Evolutionary conservation across 2,797 vertebrate species (phyloP).

Genomic region (Mareca penelope): DNA sequence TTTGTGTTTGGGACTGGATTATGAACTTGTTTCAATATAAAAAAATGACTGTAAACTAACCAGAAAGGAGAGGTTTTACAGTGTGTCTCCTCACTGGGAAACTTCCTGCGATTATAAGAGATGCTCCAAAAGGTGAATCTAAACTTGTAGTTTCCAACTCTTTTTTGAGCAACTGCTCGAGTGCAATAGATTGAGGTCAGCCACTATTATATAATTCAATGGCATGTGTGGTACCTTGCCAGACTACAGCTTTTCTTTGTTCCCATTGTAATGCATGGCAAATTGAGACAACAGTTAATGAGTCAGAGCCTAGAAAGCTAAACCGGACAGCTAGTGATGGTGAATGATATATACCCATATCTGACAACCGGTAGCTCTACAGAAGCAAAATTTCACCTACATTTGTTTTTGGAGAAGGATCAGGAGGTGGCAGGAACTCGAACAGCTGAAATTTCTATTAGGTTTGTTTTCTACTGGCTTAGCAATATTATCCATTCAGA

Average conservation of each 20-base stretch:
- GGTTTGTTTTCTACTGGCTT: not conserved
- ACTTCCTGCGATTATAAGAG: not conserved
- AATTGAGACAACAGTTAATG: not conserved
- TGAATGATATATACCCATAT: not conserved
- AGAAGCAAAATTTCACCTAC: not conserved
- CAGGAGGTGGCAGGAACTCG: not conserved
- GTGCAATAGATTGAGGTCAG: not conserved
- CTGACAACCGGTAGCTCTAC: not conserved
- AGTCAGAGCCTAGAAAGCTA: not conserved
- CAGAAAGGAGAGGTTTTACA: not conserved
- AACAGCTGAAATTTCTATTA: not conserved
- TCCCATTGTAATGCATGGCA: not conserved
- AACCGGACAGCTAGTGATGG: not conserved
- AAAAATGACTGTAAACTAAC: not conserved
- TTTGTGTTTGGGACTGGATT: slow-evolving; percentile 49
- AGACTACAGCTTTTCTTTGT: not conserved
- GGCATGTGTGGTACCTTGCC: not conserved
- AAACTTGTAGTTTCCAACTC: not conserved
- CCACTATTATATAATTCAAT: not conserved
- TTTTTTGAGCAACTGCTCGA: not conserved
- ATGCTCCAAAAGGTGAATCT: not conserved
- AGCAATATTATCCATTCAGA: not conserved
- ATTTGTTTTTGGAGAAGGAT: not conserved
- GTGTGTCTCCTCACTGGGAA: not conserved
- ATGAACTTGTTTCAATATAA: slow-evolving; percentile 27